Conservation (phyloP, 2,797 vertebrate genomes). For the Arremon brunneinucha region DNA sequence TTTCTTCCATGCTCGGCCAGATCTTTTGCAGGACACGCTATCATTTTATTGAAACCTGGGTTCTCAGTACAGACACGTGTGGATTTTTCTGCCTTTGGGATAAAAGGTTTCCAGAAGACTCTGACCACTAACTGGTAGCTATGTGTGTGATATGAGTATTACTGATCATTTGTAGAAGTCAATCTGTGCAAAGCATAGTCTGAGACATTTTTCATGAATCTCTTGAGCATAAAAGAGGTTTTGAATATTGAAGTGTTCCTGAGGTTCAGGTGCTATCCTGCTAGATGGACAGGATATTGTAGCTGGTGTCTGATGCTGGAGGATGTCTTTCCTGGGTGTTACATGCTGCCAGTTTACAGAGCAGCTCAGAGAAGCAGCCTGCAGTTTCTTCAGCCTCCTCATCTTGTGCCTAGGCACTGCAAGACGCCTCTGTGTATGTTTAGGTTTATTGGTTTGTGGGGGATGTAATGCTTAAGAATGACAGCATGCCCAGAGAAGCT, state of each 20-base stretch:
- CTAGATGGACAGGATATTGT: not conserved
- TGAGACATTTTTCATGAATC: not conserved
- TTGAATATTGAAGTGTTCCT: not conserved
- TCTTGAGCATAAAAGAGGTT: not conserved
- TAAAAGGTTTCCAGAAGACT: not conserved
- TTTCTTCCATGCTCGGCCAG: not conserved
- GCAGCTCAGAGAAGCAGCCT: not conserved
- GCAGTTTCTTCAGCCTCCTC: not conserved
- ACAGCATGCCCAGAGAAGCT: not conserved
- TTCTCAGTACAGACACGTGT: not conserved
- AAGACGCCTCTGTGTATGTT: not conserved
- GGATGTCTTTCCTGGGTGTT: not conserved
- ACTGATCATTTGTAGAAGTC: not conserved
- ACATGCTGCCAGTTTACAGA: not conserved
- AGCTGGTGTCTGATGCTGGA: not conserved
- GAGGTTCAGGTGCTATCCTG: not conserved
- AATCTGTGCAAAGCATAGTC: not conserved
- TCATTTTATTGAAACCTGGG: not conserved
- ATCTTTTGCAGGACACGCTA: not conserved
- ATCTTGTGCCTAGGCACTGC: not conserved
- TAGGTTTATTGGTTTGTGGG: not conserved
- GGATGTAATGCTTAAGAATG: not conserved
- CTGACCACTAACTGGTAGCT: not conserved
- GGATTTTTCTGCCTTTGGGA: not conserved
- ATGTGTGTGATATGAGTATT: not conserved